Evolutionary conservation across 2,797 vertebrate genomes (phyloP), one percentile per base, ranked within the genome.

Genomic region (Rhinichthys osculus): DNA sequence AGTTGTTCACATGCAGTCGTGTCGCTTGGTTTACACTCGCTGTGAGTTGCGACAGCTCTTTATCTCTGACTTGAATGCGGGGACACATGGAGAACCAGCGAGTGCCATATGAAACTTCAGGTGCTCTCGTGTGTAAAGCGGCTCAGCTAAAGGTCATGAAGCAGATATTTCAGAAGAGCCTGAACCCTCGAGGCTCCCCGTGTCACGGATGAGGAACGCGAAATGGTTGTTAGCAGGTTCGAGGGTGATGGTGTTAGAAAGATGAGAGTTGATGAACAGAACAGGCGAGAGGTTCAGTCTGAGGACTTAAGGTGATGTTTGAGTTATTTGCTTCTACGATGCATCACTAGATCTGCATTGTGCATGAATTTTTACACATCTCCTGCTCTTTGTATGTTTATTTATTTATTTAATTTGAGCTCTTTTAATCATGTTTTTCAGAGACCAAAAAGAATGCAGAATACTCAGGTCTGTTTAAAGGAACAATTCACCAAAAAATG

Each of bases 101-200:
- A 35, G 88, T 42, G 66, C 82, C 91, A 89, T 92, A 88, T 90
- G 89, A 84, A 69, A 70, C 90, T 89, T 88, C 91, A 91, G 91
- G 90, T 89, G 89, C 82, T 77, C 82, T 71, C 59, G 87, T 74
- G 89, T 86, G 87, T 90, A 91, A 88, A 92, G 89, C 84, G 77
- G 82, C 77, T 72, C 47, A 4, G 30, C 74, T 79, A 67, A 72
- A 82, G 84, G 57, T 66, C 72, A 91, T 91, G 81, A 91, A 92
- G 87, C 52, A 80, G 81, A 85, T 89, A 10, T 64, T 88, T 83
- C 77, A 59, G 3, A 64, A 78, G 86, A 81, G 77, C 87, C 88
- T 42, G 57, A 27, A 59, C 77, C 84, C 71, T 30, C 33, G 23
- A 38, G 35, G 30, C 23, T 87, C 73, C 76, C 21, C 17, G 10